Base-by-base conservation (phyloP, 1,140 invertebrate genomes). In the Pachypsylla venusta region DNA sequence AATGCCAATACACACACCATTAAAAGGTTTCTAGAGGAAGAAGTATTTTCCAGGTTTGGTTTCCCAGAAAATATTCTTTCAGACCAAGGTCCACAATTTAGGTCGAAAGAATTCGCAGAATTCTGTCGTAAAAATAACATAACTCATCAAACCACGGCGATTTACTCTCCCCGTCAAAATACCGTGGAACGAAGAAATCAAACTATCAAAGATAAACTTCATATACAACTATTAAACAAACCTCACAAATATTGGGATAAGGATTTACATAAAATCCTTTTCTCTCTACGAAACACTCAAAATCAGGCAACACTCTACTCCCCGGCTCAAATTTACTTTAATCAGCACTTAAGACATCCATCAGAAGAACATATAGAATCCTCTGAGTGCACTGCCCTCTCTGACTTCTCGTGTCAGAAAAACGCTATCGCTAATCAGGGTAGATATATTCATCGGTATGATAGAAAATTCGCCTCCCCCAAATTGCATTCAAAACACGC, bases 11-110 rank as follows among this genome's bases (percentile, higher is more conserved):
- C 39, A 5, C 1, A 1, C 2, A 24, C 20, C 3, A 59, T 59
- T n/a, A n/a, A 12, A 1, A 3, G 1, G 2, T 48, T 26, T 14
- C n/a, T 59, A 19, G 16, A 59, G 1, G 16, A 26, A 3, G 39
- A 59, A 7, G 24, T 59, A 10, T 59, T 59, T 53, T 42, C 57
- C 24, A 42, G 57, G 25, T 59, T 39, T 39, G 39, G 39, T 4
- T 59, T 48, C 24, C 57, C 57, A 2, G 20, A n/a, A n/a, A 19
- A 10, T 1, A 53, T 59, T 19, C 35, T 59, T 1, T 2, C 39
- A 1, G 57, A 59, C 57, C 42, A 59, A 14, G 39, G 57, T 2
- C 3, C 4, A 5, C 42, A 48, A 48, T 48, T 48, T 22, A 48
- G 7, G 5, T 48, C 42, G 3, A 5, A 48, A 19, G 42, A 48